Evolutionary conservation across 2,888 invertebrate species (phyloP), one percentile per base, ranked within the genome.

Genomic region (Clusia tigrina): DNA sequence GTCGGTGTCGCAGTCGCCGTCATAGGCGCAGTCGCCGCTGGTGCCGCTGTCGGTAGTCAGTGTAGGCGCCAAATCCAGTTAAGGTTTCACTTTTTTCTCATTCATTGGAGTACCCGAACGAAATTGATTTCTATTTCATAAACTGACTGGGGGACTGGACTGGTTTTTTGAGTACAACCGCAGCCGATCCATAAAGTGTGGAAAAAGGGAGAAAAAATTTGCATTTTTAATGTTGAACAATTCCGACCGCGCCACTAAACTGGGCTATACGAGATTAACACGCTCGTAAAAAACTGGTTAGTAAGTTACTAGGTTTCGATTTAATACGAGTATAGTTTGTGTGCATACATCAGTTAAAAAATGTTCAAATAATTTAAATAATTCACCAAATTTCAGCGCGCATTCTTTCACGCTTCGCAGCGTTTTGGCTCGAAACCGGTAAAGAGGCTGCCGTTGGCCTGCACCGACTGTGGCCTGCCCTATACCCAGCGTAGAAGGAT

Each of bases 221-320:
- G n/a, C 42, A 42, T 42, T 15, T 42, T 42, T 42, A 42, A 42
- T 42, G n/a, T 17, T 15, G n/a, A 42, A 42, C n/a, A 42, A 15
- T 42, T 42, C n/a, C 42, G 42, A 42, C 6, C 42, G 42, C 32
- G 32, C 32, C 6, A 9, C 6, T 32, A 22, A 17, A 56, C 51
- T 26, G 69, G 64, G 62, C 62, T 63, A 71, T 69, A 51, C 55
- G 61, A 67, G n/a, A n/a, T n/a, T n/a, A n/a, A n/a, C n/a, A n/a
- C n/a, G n/a, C n/a, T n/a, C n/a, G 46, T 42, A 54, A 22, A 51
- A 71, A 76, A 77, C 76, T 76, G 74, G 77, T 76, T 77, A 77
- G 74, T 76, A 76, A 76, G 76, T 77, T 75, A 76, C 72, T 76
- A 74, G 77, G 76, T 77, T 64, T 60, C 63, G 54, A 53, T 65